Evolutionary conservation across 2,888 invertebrate species (phyloP).

Genomic region (Aphelenchoides bicaudatus): DNA sequence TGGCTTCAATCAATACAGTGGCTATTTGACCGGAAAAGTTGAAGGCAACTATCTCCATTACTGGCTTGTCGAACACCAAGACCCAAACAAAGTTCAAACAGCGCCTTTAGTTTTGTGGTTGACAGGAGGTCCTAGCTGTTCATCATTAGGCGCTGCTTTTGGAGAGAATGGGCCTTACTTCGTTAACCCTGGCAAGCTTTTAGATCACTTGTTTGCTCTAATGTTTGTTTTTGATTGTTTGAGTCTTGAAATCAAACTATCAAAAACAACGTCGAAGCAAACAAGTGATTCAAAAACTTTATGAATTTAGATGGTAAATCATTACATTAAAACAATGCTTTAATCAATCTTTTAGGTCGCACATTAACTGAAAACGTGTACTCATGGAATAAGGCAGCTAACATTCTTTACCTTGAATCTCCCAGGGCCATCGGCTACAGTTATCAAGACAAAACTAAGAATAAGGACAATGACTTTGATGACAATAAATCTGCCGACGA

Average conservation of each 20-base stretch:
- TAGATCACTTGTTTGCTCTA: conserved; percentile 20
- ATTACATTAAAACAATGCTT: conserved; percentile 16
- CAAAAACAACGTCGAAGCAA: not conserved
- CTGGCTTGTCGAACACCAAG: conserved; percentile 60
- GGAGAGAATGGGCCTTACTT: conserved; percentile 63
- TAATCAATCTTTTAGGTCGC: too few relatives aligned
- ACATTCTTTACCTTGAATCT: conserved; percentile 65
- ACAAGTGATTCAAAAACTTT: too few relatives aligned
- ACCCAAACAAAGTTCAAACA: conserved; percentile 55
- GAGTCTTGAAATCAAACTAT: not conserved
- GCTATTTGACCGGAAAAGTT: conserved; percentile 46
- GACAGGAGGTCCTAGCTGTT: conserved; percentile 63
- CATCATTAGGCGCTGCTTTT: conserved; percentile 60
- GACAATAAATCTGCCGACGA: conserved; percentile 52
- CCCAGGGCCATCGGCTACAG: conserved; percentile 65
- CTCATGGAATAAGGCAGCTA: conserved; percentile 63
- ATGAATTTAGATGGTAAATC: too few relatives aligned
- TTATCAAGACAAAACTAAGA: conserved; percentile 59
- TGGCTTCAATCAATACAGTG: conserved; percentile 63
- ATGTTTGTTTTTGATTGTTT: not conserved
- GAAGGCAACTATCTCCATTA: conserved; percentile 62
- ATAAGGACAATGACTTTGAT: conserved; percentile 35
- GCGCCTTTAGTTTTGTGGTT: conserved; percentile 63
- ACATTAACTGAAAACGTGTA: conserved; percentile 52
- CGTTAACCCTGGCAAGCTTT: conserved; percentile 56